These are phyloP conservation scores for Drosophila subobscura DNA, from an alignment of 1,140 invertebrate species.

Conservation along the genomic window DNA sequence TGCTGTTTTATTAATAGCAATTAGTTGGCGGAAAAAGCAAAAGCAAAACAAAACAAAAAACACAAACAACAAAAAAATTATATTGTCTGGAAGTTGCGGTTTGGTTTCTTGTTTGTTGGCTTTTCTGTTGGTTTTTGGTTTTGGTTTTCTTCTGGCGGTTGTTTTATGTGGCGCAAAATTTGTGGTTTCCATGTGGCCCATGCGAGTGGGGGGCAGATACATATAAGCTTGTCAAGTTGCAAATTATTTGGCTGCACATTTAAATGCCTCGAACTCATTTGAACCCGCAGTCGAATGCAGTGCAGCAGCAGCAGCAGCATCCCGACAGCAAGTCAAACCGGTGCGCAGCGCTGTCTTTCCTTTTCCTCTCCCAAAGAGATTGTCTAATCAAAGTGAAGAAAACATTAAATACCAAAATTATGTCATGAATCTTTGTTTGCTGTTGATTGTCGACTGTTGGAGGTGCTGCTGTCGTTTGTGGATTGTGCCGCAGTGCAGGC, in stretches of 20 bases:
- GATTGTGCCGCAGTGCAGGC: conserved; percentile 64
- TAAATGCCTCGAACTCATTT: conserved; percentile 70
- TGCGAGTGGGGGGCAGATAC: conserved; percentile 19
- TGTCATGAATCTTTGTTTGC: conserved; percentile 57
- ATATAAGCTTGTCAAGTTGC: conserved; percentile 42
- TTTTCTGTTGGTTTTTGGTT: conserved; percentile 34
- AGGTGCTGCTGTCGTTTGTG: too few species aligned
- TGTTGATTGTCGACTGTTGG: conserved; percentile 40
- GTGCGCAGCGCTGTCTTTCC: too few species aligned
- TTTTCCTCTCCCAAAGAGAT: conserved; percentile 22
- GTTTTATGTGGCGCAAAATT: conserved; percentile 69
- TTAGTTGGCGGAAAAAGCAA: conserved; percentile 52
- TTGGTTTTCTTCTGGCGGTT: conserved; percentile 43
- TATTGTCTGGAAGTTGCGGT: conserved; percentile 58
- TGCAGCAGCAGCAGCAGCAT: conserved; percentile 10
- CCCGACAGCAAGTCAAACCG: background rate
- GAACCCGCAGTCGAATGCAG: conserved; percentile 34
- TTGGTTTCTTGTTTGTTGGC: conserved; percentile 46
- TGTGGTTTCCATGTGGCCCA: conserved; percentile 61
- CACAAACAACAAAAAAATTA: conserved; percentile 18
- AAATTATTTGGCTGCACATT: conserved; percentile 46
- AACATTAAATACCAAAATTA: conserved; percentile 72
- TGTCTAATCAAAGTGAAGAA: conserved; percentile 72
- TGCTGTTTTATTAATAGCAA: conserved; percentile 70
- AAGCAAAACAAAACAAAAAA: conserved; percentile 11